These are phyloP conservation scores for Anastatus disparis DNA, from an alignment of 1,140 invertebrate genomes.

Conservation along the genomic window DNA sequence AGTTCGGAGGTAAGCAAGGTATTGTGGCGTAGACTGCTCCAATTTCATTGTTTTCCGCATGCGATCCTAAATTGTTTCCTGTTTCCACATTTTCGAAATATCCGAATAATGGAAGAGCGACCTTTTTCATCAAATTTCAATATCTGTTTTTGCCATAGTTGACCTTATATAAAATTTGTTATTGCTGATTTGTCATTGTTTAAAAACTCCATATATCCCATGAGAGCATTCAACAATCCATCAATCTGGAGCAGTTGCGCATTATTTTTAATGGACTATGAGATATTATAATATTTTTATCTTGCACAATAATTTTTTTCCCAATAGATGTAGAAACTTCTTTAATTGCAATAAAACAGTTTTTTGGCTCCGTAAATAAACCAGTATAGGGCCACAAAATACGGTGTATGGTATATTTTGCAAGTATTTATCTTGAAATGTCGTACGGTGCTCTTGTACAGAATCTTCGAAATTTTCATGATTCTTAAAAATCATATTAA, in stretches of 20 bases:
- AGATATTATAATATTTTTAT: too few species aligned
- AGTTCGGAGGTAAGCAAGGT: constrained; percentile 45
- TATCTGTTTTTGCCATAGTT: constrained; percentile 6
- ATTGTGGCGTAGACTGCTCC: constrained; percentile 44
- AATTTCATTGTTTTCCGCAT: constrained; percentile 28
- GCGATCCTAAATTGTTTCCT: constrained; percentile 30
- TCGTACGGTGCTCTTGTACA: too few species aligned
- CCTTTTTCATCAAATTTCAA: neutral
- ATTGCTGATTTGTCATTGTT: constrained; percentile 1
- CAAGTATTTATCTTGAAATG: too few species aligned
- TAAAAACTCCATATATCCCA: neutral
- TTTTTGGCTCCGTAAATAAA: constrained; percentile 1
- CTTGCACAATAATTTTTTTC: neutral
- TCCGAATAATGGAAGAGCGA: constrained; percentile 26
- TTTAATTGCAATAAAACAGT: neutral
- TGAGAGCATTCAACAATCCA: neutral
- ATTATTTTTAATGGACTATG: neutral
- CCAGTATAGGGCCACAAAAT: too few species aligned
- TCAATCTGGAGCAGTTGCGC: neutral
- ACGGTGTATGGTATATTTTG: too few species aligned
- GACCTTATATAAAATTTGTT: constrained; percentile 12
- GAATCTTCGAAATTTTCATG: too few species aligned
- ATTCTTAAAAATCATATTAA: too few species aligned
- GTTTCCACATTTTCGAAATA: constrained; percentile 34
- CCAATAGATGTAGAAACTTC: neutral